Base-by-base conservation (phyloP, 2,888 invertebrate genomes). In the Cataglyphis altisquamis region DNA sequence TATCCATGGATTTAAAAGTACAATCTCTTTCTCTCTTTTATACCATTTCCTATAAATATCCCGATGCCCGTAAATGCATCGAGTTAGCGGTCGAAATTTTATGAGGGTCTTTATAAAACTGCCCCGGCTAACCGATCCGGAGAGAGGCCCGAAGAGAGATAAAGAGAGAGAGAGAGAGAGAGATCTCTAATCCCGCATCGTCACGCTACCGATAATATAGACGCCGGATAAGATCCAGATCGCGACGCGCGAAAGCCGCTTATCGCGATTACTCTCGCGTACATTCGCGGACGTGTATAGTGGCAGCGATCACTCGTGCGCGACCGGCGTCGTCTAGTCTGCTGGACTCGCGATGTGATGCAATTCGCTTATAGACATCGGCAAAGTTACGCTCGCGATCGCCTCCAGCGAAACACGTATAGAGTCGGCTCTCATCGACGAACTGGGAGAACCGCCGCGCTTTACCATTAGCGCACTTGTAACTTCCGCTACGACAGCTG, bases 311-410 rank as follows among this genome's bases (percentile, higher is more conserved):
- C 74, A 75, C 68, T 73, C 83, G 62, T 62, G 77, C 57, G 75
- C 84, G 90, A 85, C 87, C 86, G 94, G 93, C 94, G 94, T 92
- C 94, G 92, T 88, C 91, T 91, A 92, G 94, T 94, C 94, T 94
- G 84, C 86, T 87, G 89, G 88, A 29, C 29, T 36, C 75, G 75
- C n/a, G 78, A 55, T 86, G 88, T 92, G 92, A 92, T 92, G 92
- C 91, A 91, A 92, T 90, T 89, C 88, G 84, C 90, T 80, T 72
- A 52, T 9, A 66, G 74, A 74, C 77, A 62, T 83, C 83, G 82
- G 73, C 73, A 67, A 36, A 81, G 48, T 81, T 74, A 74, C 75
- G 77, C 67, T 82, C 66, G 83, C 70, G 66, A 81, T 81, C n/a
- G 77, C 81, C 81, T 64, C 29, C 63, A 32, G 73, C 78, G 32